A percentile compares a stretch with the other conserved stretches of the same genome.
Evolutionary conservation across 2,797 vertebrate species (phyloP).

Genomic region (Coilia nasus): DNA sequence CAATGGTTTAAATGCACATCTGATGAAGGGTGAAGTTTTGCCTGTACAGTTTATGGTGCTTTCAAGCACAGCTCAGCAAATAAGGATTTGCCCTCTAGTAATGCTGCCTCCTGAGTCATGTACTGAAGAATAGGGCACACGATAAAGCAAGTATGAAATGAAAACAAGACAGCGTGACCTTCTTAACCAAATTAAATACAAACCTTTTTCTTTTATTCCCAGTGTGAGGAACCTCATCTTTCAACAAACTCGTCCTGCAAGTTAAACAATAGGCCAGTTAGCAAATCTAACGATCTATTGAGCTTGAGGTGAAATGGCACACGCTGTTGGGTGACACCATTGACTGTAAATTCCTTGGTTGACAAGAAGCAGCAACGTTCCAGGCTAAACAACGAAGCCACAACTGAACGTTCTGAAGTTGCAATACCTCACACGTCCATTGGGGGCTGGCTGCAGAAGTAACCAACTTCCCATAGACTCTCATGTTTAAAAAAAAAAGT

Average conservation of each 20-base stretch:
- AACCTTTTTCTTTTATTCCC: slow-evolving; percentile 54
- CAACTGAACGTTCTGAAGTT: no score
- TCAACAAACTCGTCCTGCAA: slow-evolving; percentile 51
- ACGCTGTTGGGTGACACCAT: no score
- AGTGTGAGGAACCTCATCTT: slow-evolving; percentile 46
- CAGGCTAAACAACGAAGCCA: no score
- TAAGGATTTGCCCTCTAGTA: not conserved
- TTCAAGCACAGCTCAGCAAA: not conserved
- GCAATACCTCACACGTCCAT: no score
- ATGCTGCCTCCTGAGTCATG: not conserved
- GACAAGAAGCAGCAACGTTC: no score
- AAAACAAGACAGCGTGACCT: not conserved
- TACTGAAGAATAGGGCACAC: not conserved
- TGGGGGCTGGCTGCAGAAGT: no score
- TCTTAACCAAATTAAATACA: not conserved
- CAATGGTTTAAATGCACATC: not conserved
- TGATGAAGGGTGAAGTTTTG: not conserved
- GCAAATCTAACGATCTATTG: not conserved
- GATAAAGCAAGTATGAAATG: not conserved
- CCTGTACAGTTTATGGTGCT: not conserved
- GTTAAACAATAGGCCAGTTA: slow-evolving; percentile 38
- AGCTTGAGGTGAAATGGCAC: not conserved
- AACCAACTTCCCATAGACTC: no score
- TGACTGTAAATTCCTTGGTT: no score
- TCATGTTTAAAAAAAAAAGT: no score